phyloP scores from a whole-genome alignment of 2,113 vertebrate genomes.

The Myrmophylax atrothorax region DNA sequence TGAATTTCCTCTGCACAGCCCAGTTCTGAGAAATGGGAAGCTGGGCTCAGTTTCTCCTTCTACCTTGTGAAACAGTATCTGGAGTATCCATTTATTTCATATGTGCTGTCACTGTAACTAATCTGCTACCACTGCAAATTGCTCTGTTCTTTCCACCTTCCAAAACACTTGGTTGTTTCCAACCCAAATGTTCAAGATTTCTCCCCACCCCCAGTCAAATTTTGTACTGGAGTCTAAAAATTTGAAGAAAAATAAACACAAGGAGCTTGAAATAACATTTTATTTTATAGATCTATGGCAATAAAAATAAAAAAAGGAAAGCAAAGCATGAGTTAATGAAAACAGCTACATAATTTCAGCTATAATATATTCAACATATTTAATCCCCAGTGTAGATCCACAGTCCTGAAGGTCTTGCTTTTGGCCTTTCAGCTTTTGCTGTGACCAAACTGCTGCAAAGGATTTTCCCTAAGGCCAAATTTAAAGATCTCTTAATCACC shows the following conservation, averaged over 20 bases:
- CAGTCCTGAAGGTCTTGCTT: background rate
- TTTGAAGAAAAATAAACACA: background rate
- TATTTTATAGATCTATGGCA: background rate
- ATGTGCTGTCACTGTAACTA: background rate
- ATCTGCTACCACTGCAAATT: background rate
- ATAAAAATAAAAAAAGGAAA: background rate
- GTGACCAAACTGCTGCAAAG: background rate
- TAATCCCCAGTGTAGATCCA: background rate
- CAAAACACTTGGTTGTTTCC: background rate
- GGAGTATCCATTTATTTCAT: background rate
- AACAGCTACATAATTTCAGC: background rate
- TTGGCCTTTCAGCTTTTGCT: background rate
- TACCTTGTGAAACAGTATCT: background rate
- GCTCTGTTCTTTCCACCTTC: background rate
- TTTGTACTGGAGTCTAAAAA: background rate
- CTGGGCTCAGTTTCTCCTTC: background rate
- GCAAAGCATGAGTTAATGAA: background rate
- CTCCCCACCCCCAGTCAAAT: background rate
- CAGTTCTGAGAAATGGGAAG: background rate
- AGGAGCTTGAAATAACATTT: background rate
- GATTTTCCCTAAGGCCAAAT: background rate
- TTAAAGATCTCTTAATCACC: conserved; percentile 19
- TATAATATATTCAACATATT: background rate
- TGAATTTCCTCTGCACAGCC: background rate
- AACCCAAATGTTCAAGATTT: background rate